A percentile compares a stretch with the other conserved stretches of the same genome.
Evolutionary conservation across 2,888 invertebrate species (phyloP).

Genomic region (Chydorus sphaericus): DNA sequence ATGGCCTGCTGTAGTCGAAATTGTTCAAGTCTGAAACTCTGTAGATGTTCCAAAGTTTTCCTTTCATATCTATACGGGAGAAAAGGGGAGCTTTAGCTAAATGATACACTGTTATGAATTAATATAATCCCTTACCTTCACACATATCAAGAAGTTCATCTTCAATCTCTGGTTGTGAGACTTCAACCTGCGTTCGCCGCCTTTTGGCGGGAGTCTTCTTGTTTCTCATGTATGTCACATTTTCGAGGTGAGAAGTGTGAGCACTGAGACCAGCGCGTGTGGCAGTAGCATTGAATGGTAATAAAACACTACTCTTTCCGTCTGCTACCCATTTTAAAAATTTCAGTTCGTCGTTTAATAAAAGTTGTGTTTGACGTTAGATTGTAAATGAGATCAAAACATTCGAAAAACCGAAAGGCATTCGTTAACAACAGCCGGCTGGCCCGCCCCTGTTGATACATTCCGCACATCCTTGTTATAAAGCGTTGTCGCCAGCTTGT

Average conservation of each 20-base stretch:
- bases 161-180: not conserved
- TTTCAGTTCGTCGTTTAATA: too few relatives aligned
- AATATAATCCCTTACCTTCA: not conserved
- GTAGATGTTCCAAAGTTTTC: not conserved
- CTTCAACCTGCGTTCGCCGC: not conserved
- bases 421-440: too few relatives aligned
- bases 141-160: not conserved
- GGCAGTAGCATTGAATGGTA: not conserved
- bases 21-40: not conserved
- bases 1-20: not conserved
- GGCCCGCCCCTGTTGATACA: too few relatives aligned
- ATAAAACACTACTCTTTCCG: not conserved
- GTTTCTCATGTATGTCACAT: not conserved
- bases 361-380: too few relatives aligned
- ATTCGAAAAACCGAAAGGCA: too few relatives aligned
- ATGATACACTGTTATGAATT: not conserved
- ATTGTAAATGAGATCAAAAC: too few relatives aligned
- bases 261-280: not conserved
- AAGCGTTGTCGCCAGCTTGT: too few relatives aligned
- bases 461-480: too few relatives aligned
- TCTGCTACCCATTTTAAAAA: not conserved
- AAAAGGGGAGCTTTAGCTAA: not conserved
- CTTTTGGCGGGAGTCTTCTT: not conserved
- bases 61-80: not conserved
- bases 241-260: not conserved